Percentiles rank a stretch among this genome's conserved stretches.
These are phyloP conservation scores for Scaptomyza montana DNA, from an alignment of 1,140 invertebrate genomes.

Conservation along the genomic window DNA sequence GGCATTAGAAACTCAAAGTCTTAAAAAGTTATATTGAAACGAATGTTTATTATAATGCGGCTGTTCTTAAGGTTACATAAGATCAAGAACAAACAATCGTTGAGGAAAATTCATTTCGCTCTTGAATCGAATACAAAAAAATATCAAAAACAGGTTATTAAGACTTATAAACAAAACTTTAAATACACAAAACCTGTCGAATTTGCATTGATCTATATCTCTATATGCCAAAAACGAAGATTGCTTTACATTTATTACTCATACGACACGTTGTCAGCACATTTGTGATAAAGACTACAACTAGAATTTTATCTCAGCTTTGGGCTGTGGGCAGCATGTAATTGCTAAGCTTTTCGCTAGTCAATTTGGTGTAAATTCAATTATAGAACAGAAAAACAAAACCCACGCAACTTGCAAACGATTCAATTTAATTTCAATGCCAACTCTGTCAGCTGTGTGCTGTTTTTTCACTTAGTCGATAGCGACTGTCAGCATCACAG, in stretches of 20 bases:
- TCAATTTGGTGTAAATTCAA: slow-evolving; percentile 51
- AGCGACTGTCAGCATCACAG: slow-evolving; percentile 14
- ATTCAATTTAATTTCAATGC: slow-evolving; percentile 21
- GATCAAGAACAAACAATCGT: no score
- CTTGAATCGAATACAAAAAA: no score
- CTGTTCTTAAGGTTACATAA: no score
- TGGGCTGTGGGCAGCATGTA: slow-evolving; percentile 27
- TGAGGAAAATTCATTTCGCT: no score
- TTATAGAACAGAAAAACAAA: slow-evolving; percentile 23
- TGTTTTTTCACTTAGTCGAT: slow-evolving; percentile 29
- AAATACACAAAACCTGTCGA: neutral
- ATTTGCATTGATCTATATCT: neutral
- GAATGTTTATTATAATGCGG: no score
- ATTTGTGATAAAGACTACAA: neutral
- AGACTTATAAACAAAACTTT: no score
- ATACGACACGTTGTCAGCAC: slow-evolving; percentile 12
- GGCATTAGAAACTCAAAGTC: no score
- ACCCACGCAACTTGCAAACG: slow-evolving; percentile 34
- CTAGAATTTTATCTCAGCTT: neutral
- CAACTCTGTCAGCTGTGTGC: slow-evolving; percentile 39
- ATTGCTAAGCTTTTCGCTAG: slow-evolving; percentile 42
- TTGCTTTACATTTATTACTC: slow-evolving; percentile 15
- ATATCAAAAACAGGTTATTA: no score
- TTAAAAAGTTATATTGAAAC: no score
- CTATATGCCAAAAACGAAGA: neutral